A percentile compares a stretch with the other conserved stretches of the same genome.
phyloP scores from a whole-genome alignment of 2,888 invertebrate species.

The Tolmerus cingulatus region DNA sequence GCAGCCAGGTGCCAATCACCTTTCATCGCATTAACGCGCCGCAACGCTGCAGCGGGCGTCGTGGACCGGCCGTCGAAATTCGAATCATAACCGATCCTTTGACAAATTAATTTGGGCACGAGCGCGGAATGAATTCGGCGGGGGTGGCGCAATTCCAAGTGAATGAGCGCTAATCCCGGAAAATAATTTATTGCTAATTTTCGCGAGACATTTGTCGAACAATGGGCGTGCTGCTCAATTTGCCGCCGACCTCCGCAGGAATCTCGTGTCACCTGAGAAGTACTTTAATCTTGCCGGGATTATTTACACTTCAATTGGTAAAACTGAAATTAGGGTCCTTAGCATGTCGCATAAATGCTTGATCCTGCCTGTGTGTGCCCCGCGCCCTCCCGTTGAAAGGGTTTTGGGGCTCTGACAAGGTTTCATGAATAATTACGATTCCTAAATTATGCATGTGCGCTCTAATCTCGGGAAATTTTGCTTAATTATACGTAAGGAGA shows the following conservation, averaged over 20 bases:
- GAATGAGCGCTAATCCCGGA: neutral
- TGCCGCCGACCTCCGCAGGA: neutral
- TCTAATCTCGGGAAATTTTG: conserved; percentile 30
- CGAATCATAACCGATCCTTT: neutral
- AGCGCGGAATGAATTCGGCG: neutral
- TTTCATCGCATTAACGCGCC: neutral
- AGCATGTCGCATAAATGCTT: neutral
- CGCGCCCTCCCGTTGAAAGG: neutral
- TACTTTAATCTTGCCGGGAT: conserved; percentile 24
- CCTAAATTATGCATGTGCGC: conserved; percentile 34
- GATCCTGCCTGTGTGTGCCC: neutral
- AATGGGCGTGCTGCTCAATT: neutral
- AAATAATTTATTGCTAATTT: neutral
- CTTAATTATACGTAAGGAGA: conserved; percentile 36
- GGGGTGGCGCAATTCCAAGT: neutral
- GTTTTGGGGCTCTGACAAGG: conserved; percentile 14
- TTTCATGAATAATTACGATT: conserved; percentile 25
- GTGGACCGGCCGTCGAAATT: neutral
- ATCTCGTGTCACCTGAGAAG: conserved; percentile 11
- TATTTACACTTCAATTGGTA: conserved; percentile 38
- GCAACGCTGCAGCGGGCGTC: neutral
- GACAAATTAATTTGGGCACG: neutral
- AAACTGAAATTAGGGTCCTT: conserved; percentile 18
- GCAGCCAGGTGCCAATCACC: neutral
- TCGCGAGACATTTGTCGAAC: neutral